Base-by-base conservation (phyloP, 35 echinoderm and acorn worm genomes). In the Ophioderma brevispina region DNA sequence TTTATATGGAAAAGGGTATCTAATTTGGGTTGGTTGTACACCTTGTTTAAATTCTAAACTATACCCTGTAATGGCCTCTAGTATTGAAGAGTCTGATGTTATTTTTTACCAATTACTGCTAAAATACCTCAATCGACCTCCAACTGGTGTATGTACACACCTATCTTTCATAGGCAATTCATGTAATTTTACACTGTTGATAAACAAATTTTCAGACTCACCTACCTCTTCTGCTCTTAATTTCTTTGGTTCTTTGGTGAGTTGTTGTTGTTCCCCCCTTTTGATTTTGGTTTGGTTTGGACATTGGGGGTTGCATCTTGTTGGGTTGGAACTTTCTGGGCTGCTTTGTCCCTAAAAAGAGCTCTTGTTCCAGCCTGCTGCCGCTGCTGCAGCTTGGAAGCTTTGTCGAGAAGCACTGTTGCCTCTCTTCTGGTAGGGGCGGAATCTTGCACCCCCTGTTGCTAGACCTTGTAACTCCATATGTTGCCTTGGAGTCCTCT, bases 61-160 rank as follows among this genome's bases (percentile, higher is more conserved):
- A 33, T 94, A 90, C 33, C 91, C 95, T 78, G 38, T 25, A 32
- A 96, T 50, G 28, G 87, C 76, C n/a, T 92, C 40, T 70, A 93
- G 50, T 37, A 96, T 96, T 84, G 6, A 39, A 64, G 10, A 82
- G 84, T 93, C 91, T 55, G 86, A 85, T 25, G 91, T 96, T 64
- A 89, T 49, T 79, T 81, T 38, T 76, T 76, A 13, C 94, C 94
- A 96, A 18, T 85, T 38, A 49, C 13, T 78, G n/a, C 33, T 1
- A 80, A 84, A 89, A 42, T 76, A 33, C 82, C 81, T 89, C 81
- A 94, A 63, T 37, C 85, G 80, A 84, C 92, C 92, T 14, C 92
- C 92, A 17, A 46, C 41, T 8, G 41, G 41, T 17, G 41, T 17
- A 46, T 46, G 5, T 8, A 46, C 17, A 4, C 41, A 17, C 17